These are phyloP conservation scores for Drosophila mercatorum DNA, from an alignment of 2,888 invertebrate species.

Conservation along the genomic window DNA sequence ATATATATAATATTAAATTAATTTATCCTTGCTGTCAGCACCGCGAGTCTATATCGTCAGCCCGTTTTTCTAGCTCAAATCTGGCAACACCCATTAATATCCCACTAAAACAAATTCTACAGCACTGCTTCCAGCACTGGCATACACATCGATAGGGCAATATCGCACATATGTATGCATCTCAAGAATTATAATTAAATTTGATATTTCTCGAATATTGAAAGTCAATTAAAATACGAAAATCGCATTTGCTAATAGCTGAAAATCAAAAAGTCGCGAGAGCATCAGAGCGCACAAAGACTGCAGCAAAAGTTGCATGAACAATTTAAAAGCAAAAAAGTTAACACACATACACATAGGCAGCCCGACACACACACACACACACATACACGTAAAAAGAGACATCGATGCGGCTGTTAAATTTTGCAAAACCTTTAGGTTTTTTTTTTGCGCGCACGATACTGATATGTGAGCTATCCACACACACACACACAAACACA, in stretches of 20 bases:
- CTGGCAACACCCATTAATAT: too few species aligned
- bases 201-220: not conserved
- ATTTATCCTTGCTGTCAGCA: too few species aligned
- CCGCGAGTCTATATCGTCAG: too few species aligned
- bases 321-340: conserved; percentile 36
- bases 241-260: conserved; percentile 52
- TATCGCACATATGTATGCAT: too few species aligned
- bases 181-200: too few species aligned
- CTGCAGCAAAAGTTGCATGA: conserved; percentile 52
- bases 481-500: conserved; percentile 28
- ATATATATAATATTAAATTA: too few species aligned
- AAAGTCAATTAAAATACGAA: conserved; percentile 53
- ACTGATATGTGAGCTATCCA: conserved; percentile 57
- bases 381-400: not conserved
- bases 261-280: conserved; percentile 49
- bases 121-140: too few species aligned
- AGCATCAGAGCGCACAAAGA: conserved; percentile 5
- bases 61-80: too few species aligned
- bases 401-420: conserved; percentile 17
- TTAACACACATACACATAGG: conserved; percentile 3
- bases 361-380: conserved; percentile 12
- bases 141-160: too few species aligned
- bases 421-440: conserved; percentile 36
- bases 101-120: too few species aligned
- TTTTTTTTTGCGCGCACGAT: conserved; percentile 11